These are phyloP conservation scores for Peromyscus aztecus DNA, from an alignment of 2,797 vertebrate genomes.

Conservation along the genomic window DNA sequence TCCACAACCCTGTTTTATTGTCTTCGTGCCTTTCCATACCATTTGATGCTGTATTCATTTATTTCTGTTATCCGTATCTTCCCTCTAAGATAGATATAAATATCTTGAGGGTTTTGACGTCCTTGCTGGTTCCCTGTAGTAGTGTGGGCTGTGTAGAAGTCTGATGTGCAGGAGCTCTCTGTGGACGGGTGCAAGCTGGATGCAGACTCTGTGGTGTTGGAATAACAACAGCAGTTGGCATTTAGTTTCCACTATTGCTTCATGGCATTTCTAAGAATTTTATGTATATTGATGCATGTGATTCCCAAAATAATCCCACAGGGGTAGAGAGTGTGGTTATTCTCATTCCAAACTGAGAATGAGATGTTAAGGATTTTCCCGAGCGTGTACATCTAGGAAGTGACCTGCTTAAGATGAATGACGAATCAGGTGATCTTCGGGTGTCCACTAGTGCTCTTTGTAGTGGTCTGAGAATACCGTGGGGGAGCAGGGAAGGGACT, in stretches of 20 bases:
- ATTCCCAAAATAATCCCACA: neutral
- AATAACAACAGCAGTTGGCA: neutral
- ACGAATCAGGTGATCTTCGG: neutral
- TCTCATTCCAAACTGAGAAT: neutral
- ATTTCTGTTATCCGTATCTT: neutral
- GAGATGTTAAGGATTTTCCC: neutral
- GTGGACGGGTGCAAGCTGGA: neutral
- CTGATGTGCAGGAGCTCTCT: neutral
- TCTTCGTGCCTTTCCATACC: neutral
- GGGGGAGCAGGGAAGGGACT: neutral
- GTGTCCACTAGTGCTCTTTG: neutral
- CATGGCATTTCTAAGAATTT: neutral
- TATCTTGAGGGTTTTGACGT: neutral
- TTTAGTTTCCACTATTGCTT: neutral
- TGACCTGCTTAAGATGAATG: neutral
- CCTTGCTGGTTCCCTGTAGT: neutral
- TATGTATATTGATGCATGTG: neutral
- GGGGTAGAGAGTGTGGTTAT: neutral
- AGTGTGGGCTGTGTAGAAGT: too few species aligned
- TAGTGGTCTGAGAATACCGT: neutral
- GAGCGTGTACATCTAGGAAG: neutral
- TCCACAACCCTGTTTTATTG: neutral
- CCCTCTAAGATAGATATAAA: neutral
- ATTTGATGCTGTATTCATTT: neutral
- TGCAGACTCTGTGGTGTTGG: neutral